A percentile compares a stretch with the other conserved stretches of the same genome.
These are phyloP conservation scores for Theristicus caerulescens DNA, from an alignment of 2,113 vertebrate species.

Conservation along the genomic window DNA sequence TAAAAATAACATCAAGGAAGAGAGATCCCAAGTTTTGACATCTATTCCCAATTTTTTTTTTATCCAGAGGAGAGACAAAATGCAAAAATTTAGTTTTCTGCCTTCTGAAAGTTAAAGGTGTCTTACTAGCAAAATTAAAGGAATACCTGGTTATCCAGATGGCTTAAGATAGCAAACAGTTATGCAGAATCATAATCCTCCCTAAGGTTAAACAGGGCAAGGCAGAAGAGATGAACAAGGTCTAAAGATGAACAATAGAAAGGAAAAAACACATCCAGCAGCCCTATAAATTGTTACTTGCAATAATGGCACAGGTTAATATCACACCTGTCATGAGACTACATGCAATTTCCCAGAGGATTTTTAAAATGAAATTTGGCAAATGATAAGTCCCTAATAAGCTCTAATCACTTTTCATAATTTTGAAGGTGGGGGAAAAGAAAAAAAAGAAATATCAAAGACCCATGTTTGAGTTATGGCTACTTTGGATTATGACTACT, in stretches of 20 bases:
- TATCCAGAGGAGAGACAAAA: background rate
- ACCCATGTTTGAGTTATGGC: background rate
- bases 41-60: background rate
- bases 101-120: background rate
- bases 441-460: background rate
- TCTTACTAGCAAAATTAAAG: background rate
- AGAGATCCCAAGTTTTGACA: background rate
- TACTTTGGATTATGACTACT: background rate
- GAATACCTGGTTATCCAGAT: background rate
- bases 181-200: background rate
- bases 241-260: background rate
- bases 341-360: background rate
- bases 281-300: background rate
- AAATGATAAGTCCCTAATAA: background rate
- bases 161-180: background rate
- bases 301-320: slow-evolving; percentile 3
- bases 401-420: background rate
- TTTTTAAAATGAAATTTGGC: background rate
- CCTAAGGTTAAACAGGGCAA: background rate
- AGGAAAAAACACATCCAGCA: background rate
- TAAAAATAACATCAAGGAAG: background rate
- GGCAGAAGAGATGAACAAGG: background rate
- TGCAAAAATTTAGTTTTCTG: background rate
- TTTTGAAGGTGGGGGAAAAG: background rate
- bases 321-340: background rate